Percentiles rank a stretch among this genome's conserved stretches.
These are phyloP conservation scores for Tetragonula carbonaria DNA, from an alignment of 2,888 invertebrate species.

Conservation along the genomic window DNA sequence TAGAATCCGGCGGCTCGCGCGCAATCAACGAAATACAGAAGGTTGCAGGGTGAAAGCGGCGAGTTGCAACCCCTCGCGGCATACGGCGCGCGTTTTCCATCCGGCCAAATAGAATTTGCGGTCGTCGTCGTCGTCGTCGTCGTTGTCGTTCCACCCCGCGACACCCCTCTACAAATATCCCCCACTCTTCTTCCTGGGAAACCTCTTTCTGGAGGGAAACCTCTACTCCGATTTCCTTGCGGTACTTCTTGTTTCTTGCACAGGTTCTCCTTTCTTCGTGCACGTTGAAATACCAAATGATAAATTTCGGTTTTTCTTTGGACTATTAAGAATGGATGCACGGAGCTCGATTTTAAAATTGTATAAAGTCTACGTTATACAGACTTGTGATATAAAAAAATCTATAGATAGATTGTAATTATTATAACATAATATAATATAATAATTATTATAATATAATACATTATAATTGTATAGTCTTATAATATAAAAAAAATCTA, in stretches of 20 bases:
- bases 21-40: slow-evolving; percentile 39
- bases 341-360: too few species aligned
- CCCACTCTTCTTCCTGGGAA: neutral
- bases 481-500: too few species aligned
- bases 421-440: too few species aligned
- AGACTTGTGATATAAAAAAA: too few species aligned
- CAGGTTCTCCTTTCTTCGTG: neutral
- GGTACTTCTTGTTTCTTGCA: neutral
- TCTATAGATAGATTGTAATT: too few species aligned
- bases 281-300: neutral
- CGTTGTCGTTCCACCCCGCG: slow-evolving; percentile 29
- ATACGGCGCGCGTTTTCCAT: slow-evolving; percentile 76
- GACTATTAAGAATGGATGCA: too few species aligned
- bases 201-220: neutral
- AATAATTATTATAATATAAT: too few species aligned
- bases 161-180: slow-evolving; percentile 20
- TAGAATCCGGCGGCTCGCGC: slow-evolving; percentile 62
- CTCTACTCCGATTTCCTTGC: neutral
- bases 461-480: too few species aligned
- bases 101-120: slow-evolving; percentile 81
- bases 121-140: slow-evolving; percentile 55
- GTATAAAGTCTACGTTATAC: neutral
- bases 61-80: slow-evolving; percentile 67
- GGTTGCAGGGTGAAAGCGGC: slow-evolving; percentile 50
- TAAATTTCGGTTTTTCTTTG: neutral